Evolutionary conservation across 1,140 invertebrate species (phyloP), one percentile per base, ranked within the genome.

Genomic region (Zaprionus ghesquierei): DNA sequence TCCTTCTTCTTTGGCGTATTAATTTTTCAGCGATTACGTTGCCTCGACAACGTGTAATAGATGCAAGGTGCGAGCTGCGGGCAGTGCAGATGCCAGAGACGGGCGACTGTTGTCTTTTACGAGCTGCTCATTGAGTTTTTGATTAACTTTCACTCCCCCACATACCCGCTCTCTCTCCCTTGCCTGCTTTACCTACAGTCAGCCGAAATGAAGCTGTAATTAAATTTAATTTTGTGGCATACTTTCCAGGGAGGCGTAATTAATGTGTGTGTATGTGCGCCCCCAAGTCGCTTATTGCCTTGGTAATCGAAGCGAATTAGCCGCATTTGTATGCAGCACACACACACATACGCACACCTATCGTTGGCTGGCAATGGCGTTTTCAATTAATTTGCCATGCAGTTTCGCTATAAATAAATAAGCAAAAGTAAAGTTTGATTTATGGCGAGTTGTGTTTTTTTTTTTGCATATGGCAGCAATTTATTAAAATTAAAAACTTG

Each of bases 21-120:
- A 89, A 89, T 89, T 89, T 87, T 89, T 84, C 70, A 89, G 69
- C 85, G 81, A 89, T 89, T 89, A 80, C 84, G 80, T 89, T 89
- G 80, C 80, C 74, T 73, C 69, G 80, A 77, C 84, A 89, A 84
- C 84, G 64, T 77, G 84, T 84, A 89, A 84, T 89, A 75, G 84
- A 89, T 75, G 72, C 58, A 56, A 33, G 65, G 23, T 38, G 22
- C 13, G 27, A 61, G 46, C 49, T 50, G 51, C 13, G 62, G 2
- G 62, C 8, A 22, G 63, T 10, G 5, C 41, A 15, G 25, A 25
- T 8, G 12, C n/a, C 18, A 4, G 12, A 0, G 15, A 22, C 15
- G 18, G 23, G 15, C 22, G 41, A 38, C 59, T 46, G 70, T 75
- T 69, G 69, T 61, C 58, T 89, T 84, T 87, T 87, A 87, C 73